Evolutionary conservation across 2,888 invertebrate genomes (phyloP), one percentile per base, ranked within the genome.

Genomic region (Ornithoptera alexandrae): DNA sequence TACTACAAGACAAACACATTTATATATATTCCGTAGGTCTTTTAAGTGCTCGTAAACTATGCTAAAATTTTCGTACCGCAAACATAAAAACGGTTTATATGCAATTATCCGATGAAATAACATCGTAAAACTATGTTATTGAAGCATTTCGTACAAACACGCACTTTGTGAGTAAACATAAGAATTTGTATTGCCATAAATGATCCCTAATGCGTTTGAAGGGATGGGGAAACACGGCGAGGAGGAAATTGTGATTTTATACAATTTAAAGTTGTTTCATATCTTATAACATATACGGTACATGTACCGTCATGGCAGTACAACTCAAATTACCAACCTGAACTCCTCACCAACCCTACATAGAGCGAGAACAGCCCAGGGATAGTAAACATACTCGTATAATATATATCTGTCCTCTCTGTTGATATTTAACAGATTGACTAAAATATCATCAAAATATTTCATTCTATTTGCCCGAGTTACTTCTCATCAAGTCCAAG

Each of bases 81-180:
- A 64, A 64, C 68, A 68, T 68, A 68, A 64, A 68, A 53, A 60
- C 68, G 59, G 59, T 64, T 64, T 64, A 68, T 64, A 68, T 68
- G 68, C 68, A 68, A 64, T 68, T 68, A 68, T 68, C 56, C 68
- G 56, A 68, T 68, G 59, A 64, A 64, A 68, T 60, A 56, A 39
- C 22, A 59, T 60, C 59, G 53, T 68, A 68, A 68, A 68, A 68
- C 64, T 60, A 59, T 62, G 20, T 64, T 64, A 68, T 68, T 68
- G 64, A 63, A 64, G 64, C 64, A 24, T 36, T 68, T 58, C 46
- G 20, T 4, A 8, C 42, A 39, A 53, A 62, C 64, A 68, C 68
- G 64, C 68, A 64, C 53, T 12, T 59, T 36, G 68, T 20, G n/a
- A 24, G 50, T 64, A 63, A 68, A 64, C n/a, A 63, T 68, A 30